Base-by-base conservation (phyloP, 2,888 invertebrate species). In the Eupithecia insigniata region DNA sequence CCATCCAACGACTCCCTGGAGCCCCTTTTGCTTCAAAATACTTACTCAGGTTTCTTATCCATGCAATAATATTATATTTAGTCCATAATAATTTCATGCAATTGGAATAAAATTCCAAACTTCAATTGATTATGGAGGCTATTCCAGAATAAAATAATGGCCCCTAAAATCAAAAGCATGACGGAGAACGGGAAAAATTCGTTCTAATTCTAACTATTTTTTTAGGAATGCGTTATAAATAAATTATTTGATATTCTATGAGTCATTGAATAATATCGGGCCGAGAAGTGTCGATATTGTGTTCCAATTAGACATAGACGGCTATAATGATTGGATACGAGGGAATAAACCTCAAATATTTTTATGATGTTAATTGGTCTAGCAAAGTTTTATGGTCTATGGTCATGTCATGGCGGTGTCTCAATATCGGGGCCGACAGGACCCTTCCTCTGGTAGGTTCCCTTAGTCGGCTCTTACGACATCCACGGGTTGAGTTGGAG, bases 291-390 rank as follows among this genome's bases (percentile, higher is more conserved):
- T 81, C 72, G 75, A 36, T 76, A 72, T 74, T 73, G 76, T 70
- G 67, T 77, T 79, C 70, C 70, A 80, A 84, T 84, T 84, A 78
- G 82, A 76, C 77, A 83, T 82, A 73, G 55, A 36, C 60, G 80
- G 80, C 76, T 75, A 79, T 80, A 76, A 28, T 61, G 71, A 83
- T 84, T 81, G 70, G 82, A 64, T 64, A 79, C 81, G 74, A 68
- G 67, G 58, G 26, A 67, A 72, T 72, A 79, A 74, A 81, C 76
- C 75, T 74, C 60, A 81, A 77, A 74, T 73, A 80, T 81, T 81
- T 80, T 78, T 75, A 80, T 76, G 69, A 67, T 60, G 26, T 60
- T 58, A 36, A 67, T 65, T n/a, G 34, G 60, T 73, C 67, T 66
- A 66, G 66, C 26, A 26, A 39, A 39, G 36, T 64, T 64, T 26